Conservation (phyloP, 2,113 vertebrate species). For the Scomber scombrus region DNA sequence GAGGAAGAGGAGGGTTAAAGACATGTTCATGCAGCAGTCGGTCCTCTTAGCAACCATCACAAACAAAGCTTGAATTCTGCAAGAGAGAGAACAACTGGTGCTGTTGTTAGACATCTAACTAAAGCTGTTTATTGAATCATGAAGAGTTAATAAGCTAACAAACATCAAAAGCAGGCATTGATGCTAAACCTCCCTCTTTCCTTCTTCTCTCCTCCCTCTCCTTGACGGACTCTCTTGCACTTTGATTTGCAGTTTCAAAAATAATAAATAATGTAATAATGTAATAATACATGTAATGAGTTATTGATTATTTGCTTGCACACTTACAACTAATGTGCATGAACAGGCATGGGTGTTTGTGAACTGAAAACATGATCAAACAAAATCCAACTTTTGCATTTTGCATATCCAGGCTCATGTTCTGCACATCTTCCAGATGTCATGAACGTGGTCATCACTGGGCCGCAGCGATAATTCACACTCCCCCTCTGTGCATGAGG, state of each 20-base stretch:
- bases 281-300: constrained; percentile 52
- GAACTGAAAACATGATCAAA: not conserved
- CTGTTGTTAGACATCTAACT: not conserved
- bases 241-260: too few relatives aligned
- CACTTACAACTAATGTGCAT: constrained; percentile 5
- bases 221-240: too few relatives aligned
- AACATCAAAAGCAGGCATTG: too few relatives aligned
- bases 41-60: constrained; percentile 29
- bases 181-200: too few relatives aligned
- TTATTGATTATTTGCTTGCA: constrained; percentile 50
- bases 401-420: not conserved
- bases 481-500: constrained; percentile 19
- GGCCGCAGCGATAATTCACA: constrained; percentile 46
- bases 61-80: constrained; percentile 11
- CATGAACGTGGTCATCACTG: constrained; percentile 13
- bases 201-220: constrained; percentile 1
- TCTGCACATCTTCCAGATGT: constrained; percentile 7
- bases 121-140: not conserved
- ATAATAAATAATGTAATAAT: too few relatives aligned
- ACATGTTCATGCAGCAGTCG: constrained; percentile 20
- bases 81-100: not conserved
- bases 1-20: constrained; percentile 7
- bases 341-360: not conserved
- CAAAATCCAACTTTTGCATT: not conserved
- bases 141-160: not conserved